phyloP scores from a whole-genome alignment of 2,797 vertebrate genomes.

The Cyprinodon diabolis region DNA sequence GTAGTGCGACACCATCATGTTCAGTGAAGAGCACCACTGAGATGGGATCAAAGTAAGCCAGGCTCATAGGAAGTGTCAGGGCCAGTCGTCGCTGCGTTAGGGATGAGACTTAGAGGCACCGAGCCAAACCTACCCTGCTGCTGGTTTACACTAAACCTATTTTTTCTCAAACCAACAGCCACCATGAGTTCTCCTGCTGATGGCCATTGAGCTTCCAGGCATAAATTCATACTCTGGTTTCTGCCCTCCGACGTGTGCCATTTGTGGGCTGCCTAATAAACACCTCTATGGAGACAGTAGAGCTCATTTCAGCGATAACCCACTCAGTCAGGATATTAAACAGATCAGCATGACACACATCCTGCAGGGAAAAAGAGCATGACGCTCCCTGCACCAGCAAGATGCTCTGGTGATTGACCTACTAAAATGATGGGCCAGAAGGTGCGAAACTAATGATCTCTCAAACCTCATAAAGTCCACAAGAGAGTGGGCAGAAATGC shows the following conservation, averaged over 20 bases:
- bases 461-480: background rate
- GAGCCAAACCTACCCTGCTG: conserved; percentile 22
- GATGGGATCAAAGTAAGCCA: conserved; percentile 48
- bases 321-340: conserved; percentile 65
- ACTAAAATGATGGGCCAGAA: conserved; percentile 35
- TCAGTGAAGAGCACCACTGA: conserved; percentile 52
- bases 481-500: background rate
- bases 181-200: background rate
- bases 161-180: conserved; percentile 9
- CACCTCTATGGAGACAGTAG: conserved; percentile 59
- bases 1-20: conserved; percentile 73
- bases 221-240: conserved; percentile 14
- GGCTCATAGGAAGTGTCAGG: conserved; percentile 26
- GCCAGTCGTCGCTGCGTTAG: conserved; percentile 45
- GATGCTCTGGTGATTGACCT: conserved; percentile 39
- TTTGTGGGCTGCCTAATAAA: conserved; percentile 65
- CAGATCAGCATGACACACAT: conserved; percentile 62
- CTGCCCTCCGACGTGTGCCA: background rate
- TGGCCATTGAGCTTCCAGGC: background rate
- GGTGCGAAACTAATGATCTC: conserved; percentile 23
- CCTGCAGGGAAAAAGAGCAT: conserved; percentile 42
- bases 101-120: conserved; percentile 21
- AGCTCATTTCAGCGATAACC: conserved; percentile 62
- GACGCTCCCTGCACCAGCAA: conserved; percentile 23
- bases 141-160: conserved; percentile 20